A percentile compares a stretch with the other conserved stretches of the same genome.
phyloP scores from a whole-genome alignment of 2,113 vertebrate species.

The Dromaius novaehollandiae region DNA sequence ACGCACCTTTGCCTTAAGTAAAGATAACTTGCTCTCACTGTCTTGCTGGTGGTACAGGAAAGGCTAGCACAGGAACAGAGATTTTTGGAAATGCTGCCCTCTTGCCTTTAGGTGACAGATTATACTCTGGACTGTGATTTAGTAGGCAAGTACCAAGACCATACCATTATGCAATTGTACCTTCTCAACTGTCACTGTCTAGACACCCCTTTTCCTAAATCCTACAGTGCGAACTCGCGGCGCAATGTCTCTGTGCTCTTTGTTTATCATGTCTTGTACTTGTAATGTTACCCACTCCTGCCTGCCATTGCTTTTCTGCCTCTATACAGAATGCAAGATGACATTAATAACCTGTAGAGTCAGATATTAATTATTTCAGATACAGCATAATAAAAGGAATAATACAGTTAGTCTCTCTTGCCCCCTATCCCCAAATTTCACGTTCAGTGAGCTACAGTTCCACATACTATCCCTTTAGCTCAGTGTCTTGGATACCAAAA shows the following conservation, averaged over 20 bases:
- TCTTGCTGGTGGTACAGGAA: not conserved
- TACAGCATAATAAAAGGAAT: not conserved
- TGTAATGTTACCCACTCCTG: not conserved
- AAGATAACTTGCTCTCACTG: not conserved
- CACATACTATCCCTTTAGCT: not conserved
- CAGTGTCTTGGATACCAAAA: not conserved
- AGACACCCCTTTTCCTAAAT: not conserved
- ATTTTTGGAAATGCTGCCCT: not conserved
- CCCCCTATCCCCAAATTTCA: not conserved
- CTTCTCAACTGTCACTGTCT: not conserved
- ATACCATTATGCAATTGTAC: not conserved
- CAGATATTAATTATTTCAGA: not conserved
- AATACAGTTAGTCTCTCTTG: not conserved
- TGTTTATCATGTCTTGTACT: not conserved
- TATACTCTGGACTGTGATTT: not conserved
- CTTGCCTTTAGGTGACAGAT: not conserved
- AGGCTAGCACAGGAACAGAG: not conserved
- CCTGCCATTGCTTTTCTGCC: not conserved
- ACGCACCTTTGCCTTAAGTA: not conserved
- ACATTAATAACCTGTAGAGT: not conserved
- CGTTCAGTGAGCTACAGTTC: not conserved
- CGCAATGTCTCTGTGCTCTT: not conserved
- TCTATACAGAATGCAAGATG: not conserved
- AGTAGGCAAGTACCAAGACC: not conserved
- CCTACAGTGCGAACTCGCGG: not conserved